phyloP scores from a whole-genome alignment of 2,113 vertebrate species.

The Hydrolagus affinis region DNA sequence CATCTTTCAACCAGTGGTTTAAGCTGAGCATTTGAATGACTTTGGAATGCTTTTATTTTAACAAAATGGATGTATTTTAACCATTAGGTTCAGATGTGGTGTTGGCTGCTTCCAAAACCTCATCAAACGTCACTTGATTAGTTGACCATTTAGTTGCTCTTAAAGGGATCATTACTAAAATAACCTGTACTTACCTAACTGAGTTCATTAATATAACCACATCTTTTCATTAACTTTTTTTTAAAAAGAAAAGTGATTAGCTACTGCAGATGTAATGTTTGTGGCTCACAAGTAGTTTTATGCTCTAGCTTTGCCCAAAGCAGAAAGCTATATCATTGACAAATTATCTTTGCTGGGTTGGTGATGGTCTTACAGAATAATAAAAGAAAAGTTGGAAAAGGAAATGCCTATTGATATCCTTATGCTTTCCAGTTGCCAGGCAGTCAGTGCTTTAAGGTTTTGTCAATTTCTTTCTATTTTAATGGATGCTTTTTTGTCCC shows the following conservation, averaged over 20 bases:
- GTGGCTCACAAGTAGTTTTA: background rate
- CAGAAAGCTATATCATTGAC: background rate
- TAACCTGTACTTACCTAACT: background rate
- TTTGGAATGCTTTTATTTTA: background rate
- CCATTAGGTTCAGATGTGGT: too few species aligned
- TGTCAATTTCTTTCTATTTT: too few species aligned
- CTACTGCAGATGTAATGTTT: background rate
- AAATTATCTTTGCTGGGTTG: too few species aligned
- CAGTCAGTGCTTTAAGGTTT: too few species aligned
- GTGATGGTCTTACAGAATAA: too few species aligned
- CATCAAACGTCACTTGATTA: background rate
- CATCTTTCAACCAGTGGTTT: background rate
- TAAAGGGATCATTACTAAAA: background rate
- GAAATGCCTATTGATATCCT: too few species aligned
- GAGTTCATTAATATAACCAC: background rate
- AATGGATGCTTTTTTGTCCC: too few species aligned
- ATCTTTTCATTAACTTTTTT: background rate
- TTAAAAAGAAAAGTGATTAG: background rate
- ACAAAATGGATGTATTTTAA: background rate
- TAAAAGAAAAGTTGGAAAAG: too few species aligned
- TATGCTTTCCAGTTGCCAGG: too few species aligned
- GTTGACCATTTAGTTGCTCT: background rate
- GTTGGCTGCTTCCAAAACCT: too few species aligned
- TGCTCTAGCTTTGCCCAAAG: background rate
- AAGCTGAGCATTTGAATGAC: background rate